phyloP scores from a whole-genome alignment of 2,888 invertebrate species.

The Dryadula phaetusa region DNA sequence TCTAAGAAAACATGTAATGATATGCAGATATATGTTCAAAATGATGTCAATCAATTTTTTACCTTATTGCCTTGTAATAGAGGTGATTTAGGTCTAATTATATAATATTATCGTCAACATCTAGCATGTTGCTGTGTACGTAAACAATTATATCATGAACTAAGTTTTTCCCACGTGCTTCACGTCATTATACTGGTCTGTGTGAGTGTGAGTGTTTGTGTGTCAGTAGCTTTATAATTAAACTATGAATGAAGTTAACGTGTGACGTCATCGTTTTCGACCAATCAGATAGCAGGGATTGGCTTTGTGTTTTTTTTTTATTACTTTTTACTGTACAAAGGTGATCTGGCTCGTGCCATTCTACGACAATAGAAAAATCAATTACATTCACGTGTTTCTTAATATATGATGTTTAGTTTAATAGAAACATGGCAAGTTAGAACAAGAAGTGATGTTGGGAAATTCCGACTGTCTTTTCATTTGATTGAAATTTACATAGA shows the following conservation, averaged over 20 bases:
- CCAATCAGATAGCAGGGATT: slow-evolving; percentile 42
- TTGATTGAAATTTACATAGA: no score
- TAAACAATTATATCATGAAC: slow-evolving; percentile 55
- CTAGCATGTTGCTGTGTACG: slow-evolving; percentile 43
- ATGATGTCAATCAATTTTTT: slow-evolving; percentile 10
- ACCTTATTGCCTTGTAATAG: not conserved
- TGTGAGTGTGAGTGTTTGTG: slow-evolving; percentile 38
- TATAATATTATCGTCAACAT: slow-evolving; percentile 10
- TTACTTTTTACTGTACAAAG: slow-evolving; percentile 4
- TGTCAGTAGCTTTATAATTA: slow-evolving; percentile 53
- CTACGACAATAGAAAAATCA: slow-evolving; percentile 2
- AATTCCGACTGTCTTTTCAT: not conserved
- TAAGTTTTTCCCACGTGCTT: slow-evolving; percentile 55
- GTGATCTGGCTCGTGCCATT: not conserved
- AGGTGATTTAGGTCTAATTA: slow-evolving; percentile 20
- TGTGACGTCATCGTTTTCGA: slow-evolving; percentile 49
- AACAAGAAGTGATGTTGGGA: not conserved
- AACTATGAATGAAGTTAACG: slow-evolving; percentile 58
- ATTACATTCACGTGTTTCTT: not conserved
- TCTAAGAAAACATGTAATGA: slow-evolving; percentile 37
- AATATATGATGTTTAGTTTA: slow-evolving; percentile 1
- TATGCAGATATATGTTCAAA: slow-evolving; percentile 5
- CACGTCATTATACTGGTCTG: slow-evolving; percentile 44
- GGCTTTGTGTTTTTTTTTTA: slow-evolving; percentile 22
- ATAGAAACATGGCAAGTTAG: not conserved